These are phyloP conservation scores for Crematogaster levior DNA, from an alignment of 2,888 invertebrate species.

Conservation along the genomic window DNA sequence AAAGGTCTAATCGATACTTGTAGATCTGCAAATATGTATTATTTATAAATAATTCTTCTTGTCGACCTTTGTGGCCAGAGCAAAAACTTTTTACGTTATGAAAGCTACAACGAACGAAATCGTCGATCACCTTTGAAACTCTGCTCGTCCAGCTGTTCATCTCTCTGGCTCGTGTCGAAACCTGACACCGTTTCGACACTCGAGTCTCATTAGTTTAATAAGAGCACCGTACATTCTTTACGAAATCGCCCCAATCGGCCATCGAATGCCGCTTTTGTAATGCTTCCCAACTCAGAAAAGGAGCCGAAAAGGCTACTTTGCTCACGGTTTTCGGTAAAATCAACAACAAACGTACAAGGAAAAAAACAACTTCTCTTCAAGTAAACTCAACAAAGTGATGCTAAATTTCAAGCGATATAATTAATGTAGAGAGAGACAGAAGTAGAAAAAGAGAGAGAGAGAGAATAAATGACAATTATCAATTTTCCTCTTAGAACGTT, in stretches of 20 bases:
- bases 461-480: neutral
- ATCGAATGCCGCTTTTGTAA: slow-evolving; percentile 57
- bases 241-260: slow-evolving; percentile 67
- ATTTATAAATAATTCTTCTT: neutral
- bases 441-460: too few species aligned
- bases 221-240: slow-evolving; percentile 74
- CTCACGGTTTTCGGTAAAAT: neutral
- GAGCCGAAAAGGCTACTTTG: slow-evolving; percentile 5
- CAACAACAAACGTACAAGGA: neutral
- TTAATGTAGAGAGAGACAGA: too few species aligned
- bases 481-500: neutral
- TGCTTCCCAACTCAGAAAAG: neutral
- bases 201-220: slow-evolving; percentile 76
- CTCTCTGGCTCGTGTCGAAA: slow-evolving; percentile 72
- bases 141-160: slow-evolving; percentile 70
- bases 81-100: neutral
- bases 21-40: neutral
- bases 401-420: too few species aligned
- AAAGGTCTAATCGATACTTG: neutral
- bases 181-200: slow-evolving; percentile 73
- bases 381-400: neutral
- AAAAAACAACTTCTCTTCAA: neutral
- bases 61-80: neutral
- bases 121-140: slow-evolving; percentile 71
- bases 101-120: slow-evolving; percentile 59